Percentiles rank a stretch among this genome's conserved stretches.
phyloP scores from a whole-genome alignment of 2,113 vertebrate species.

The Ornithorhynchus anatinus region DNA sequence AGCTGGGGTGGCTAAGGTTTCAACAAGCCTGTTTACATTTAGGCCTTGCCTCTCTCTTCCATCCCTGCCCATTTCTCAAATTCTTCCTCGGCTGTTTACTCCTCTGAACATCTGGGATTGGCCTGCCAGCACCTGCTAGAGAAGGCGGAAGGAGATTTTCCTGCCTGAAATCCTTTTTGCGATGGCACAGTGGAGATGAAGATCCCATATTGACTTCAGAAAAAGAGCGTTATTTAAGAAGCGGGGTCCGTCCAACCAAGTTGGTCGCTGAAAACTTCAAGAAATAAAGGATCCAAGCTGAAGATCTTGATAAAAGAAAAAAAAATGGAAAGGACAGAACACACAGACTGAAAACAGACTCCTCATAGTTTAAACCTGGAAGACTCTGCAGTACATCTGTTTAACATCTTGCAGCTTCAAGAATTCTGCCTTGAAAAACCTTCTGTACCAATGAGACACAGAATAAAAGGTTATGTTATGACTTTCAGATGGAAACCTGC shows the following conservation, averaged over 20 bases:
- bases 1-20: conserved; percentile 29
- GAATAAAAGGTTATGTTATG: conserved; percentile 74
- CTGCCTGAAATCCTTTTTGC: conserved; percentile 35
- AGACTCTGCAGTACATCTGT: conserved; percentile 68
- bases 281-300: conserved; percentile 49
- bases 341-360: conserved; percentile 62
- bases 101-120: conserved; percentile 42
- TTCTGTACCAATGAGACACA: conserved; percentile 68
- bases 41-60: conserved; percentile 31
- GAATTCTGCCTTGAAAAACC: conserved; percentile 69
- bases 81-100: conserved; percentile 51
- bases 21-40: conserved; percentile 37
- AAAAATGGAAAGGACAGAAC: conserved; percentile 42
- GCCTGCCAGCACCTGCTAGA: conserved; percentile 59
- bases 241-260: conserved; percentile 17
- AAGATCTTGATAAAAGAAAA: conserved; percentile 59
- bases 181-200: conserved; percentile 18
- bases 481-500: conserved; percentile 76
- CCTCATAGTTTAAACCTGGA: conserved; percentile 69
- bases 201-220: conserved; percentile 2
- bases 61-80: conserved; percentile 47
- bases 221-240: conserved; percentile 27
- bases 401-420: conserved; percentile 75
- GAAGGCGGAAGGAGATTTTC: conserved; percentile 14
- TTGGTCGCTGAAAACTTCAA: conserved; percentile 18